phyloP scores from a whole-genome alignment of 2,113 vertebrate genomes.

The Daphoenositta chrysoptera region DNA sequence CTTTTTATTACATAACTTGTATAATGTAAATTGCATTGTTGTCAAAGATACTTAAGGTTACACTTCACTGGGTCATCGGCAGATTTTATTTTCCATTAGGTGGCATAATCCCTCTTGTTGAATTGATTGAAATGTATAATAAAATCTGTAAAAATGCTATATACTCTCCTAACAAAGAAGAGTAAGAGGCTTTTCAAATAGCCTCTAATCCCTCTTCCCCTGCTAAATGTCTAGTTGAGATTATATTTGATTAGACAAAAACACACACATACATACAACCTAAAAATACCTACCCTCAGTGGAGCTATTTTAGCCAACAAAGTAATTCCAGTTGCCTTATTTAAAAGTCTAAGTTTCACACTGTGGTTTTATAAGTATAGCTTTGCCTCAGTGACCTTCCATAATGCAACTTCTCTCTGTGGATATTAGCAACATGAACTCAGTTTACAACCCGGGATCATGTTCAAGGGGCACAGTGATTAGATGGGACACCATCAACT shows the following conservation, averaged over 20 bases:
- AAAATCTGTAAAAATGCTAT: conserved; percentile 58
- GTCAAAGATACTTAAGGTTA: conserved; percentile 53
- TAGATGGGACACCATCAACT: conserved; percentile 8
- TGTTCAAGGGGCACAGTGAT: conserved; percentile 11
- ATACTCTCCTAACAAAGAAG: conserved; percentile 54
- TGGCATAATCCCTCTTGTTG: conserved; percentile 63
- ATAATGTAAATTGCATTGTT: conserved; percentile 21
- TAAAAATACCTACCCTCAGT: conserved; percentile 66
- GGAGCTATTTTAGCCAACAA: conserved; percentile 69
- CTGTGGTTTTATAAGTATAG: conserved; percentile 54
- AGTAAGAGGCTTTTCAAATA: conserved; percentile 71
- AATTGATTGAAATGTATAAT: conserved; percentile 60
- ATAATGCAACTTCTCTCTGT: conserved; percentile 29
- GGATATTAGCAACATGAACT: conserved; percentile 1
- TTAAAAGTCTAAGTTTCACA: conserved; percentile 69
- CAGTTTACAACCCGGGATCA: background rate
- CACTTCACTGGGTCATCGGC: conserved; percentile 42
- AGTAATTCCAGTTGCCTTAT: conserved; percentile 71
- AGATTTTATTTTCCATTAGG: conserved; percentile 65
- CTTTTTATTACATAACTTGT: background rate
- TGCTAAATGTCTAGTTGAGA: conserved; percentile 71
- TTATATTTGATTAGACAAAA: conserved; percentile 73
- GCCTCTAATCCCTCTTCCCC: conserved; percentile 63
- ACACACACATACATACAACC: conserved; percentile 51
- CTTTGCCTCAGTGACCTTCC: conserved; percentile 62